phyloP scores from a whole-genome alignment of 2,888 invertebrate genomes.

The Fragum whitleyi region DNA sequence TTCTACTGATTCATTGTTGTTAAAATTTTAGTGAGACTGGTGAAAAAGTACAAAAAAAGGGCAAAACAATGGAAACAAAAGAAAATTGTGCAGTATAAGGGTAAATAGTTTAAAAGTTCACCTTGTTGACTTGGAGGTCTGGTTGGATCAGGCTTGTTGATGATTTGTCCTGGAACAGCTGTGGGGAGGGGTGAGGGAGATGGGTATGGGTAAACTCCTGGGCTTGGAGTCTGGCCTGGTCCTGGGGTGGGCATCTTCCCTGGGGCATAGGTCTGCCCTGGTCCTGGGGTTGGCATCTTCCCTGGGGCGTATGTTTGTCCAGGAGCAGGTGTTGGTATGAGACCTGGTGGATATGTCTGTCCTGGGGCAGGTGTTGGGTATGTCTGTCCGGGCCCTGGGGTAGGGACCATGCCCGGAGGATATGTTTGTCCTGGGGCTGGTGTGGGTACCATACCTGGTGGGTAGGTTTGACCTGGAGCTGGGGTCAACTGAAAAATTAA shows the following conservation, averaged over 20 bases:
- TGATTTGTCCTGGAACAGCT: slow-evolving; percentile 69
- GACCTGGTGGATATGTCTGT: slow-evolving; percentile 52
- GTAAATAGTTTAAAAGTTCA: no score
- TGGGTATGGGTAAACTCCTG: slow-evolving; percentile 40
- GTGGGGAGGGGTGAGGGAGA: slow-evolving; percentile 69
- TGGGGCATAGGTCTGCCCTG: slow-evolving; percentile 40
- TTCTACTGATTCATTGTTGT: no score
- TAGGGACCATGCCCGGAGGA: slow-evolving; percentile 46
- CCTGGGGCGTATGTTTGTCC: slow-evolving; percentile 41
- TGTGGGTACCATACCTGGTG: slow-evolving; percentile 49
- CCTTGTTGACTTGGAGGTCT: slow-evolving; percentile 65
- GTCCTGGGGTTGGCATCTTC: slow-evolving; percentile 41
- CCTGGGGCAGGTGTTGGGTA: slow-evolving; percentile 65
- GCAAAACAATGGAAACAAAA: no score
- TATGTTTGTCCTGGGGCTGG: slow-evolving; percentile 49
- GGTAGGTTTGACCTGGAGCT: slow-evolving; percentile 45
- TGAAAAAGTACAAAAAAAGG: no score
- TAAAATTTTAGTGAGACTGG: no score
- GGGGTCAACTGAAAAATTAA: slow-evolving; percentile 25
- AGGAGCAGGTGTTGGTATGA: slow-evolving; percentile 43
- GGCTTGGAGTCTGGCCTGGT: slow-evolving; percentile 39
- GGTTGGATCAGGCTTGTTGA: slow-evolving; percentile 67
- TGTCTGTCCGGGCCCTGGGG: slow-evolving; percentile 59
- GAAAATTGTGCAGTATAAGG: no score
- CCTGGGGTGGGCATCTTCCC: slow-evolving; percentile 2